A percentile compares a stretch with the other conserved stretches of the same genome.
Evolutionary conservation across 2,113 vertebrate genomes (phyloP).

Genomic region (Datnioides undecimradiatus): DNA sequence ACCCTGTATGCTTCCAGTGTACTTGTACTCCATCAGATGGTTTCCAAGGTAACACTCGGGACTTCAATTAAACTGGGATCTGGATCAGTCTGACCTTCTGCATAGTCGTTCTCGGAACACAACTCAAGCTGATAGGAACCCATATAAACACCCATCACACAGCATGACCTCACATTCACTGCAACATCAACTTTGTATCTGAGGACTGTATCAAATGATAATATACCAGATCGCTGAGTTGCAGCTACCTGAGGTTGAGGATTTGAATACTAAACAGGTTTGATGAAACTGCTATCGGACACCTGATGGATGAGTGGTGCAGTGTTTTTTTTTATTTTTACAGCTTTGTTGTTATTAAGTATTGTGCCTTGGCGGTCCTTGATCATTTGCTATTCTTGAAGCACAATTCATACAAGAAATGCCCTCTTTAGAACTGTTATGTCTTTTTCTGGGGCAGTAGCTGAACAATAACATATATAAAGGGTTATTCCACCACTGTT

Average conservation of each 20-base stretch:
- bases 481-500: too few relatives aligned
- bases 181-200: background rate
- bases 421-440: background rate
- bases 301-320: background rate
- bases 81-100: constrained; percentile 39
- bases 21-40: constrained; percentile 8
- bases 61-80: constrained; percentile 38
- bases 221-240: constrained; percentile 1
- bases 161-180: background rate
- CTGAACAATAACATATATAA: too few relatives aligned
- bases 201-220: background rate
- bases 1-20: background rate
- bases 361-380: background rate
- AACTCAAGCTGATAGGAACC: background rate
- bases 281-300: constrained; percentile 13
- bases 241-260: background rate
- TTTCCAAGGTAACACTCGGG: constrained; percentile 66
- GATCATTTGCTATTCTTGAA: constrained; percentile 14
- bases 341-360: background rate
- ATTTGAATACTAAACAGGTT: constrained; percentile 20
- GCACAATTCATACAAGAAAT: background rate
- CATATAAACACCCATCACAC: background rate
- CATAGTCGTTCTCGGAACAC: constrained; percentile 22
- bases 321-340: background rate
- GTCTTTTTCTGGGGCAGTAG: background rate